Evolutionary conservation across 2,797 vertebrate genomes (phyloP), one percentile per base, ranked within the genome.

Genomic region (Pristis pectinata): DNA sequence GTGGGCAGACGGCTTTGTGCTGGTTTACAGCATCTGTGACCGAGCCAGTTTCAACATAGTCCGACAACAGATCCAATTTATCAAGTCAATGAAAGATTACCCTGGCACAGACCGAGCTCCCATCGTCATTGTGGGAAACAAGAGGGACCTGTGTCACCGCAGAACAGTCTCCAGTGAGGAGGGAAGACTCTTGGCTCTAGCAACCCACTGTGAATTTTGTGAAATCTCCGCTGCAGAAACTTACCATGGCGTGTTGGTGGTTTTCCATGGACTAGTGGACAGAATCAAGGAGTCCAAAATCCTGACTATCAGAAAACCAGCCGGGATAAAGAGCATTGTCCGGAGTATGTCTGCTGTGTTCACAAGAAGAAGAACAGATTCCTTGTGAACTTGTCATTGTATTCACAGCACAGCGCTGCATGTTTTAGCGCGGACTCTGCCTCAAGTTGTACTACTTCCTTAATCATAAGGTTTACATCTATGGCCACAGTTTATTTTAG

Each of bases 21-120:
- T 98, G 94, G 97, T 98, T 77, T 98, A 98, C 95, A 98, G 97
- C 95, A 98, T 98, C 96, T 98, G 97, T 0, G 97, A 98, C 95
- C 96, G 97, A 19, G 97, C 96, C 94, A 98, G 97, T 96, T 98
- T 98, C 95, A 97, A 97, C 95, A 95, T 96, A 15, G 95, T 97
- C 83, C 96, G 96, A 27, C 96, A 96, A 95, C 97, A 97, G 95
- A 95, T 98, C 92, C 97, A 97, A 95, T 95, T 96, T 82, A 97
- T 98, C 95, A 97, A 97, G 96, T 96, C 96, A 0, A 72, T 96
- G 59, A 98, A 97, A 95, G 97, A 97, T 74, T 96, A 96, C 37
- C 95, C 96, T 91, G 96, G 96, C 95, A 96, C 96, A 94, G 97
- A 97, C 95, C 97, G 97, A 95, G 96, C 97, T 94, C 97, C 97